Base-by-base conservation (phyloP, 1,140 invertebrate species). In the Whitmania pigra region DNA sequence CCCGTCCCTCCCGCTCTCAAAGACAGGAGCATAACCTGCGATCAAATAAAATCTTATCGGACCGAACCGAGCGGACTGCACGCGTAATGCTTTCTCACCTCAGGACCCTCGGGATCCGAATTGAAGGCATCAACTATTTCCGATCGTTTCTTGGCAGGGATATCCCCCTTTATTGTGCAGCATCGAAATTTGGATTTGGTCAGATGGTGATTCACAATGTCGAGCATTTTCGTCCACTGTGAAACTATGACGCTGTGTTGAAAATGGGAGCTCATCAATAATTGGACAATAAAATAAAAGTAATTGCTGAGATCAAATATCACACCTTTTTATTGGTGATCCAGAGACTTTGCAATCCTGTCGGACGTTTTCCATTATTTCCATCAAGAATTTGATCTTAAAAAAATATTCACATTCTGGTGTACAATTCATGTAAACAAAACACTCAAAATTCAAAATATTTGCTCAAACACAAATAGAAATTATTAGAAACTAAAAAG, bases 1-100 rank as follows among this genome's bases (percentile, higher is more conserved):
- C 93, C 93, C 55, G 94, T 91, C 31, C 93, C 93, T 69, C 93
- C 93, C 72, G 92, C 92, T 67, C 87, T 88, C 67, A 96, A 82
- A 0, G 92, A 94, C 0, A 96, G 81, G 36, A 95, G 81, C 76
- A 95, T 84, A 49, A 92, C 78, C 77, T 79, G 11, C 15, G 18
- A 63, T 22, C 18, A 15, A 22, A 63, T 13, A 63, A 18, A 25
- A 63, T 63, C 11, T 15, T 13, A 63, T 71, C 20, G 0, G 17
- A 36, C 67, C 6, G 17, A 31, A 69, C 67, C 49, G 9, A 31
- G 11, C 11, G 11, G 9, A 18, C 9, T 15, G 20, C 22, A 63
- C 1, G 22, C 11, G 18, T 13, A 63, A 63, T 31, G 57, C 22
- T 63, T 63, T 2, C 57, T 63, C 80, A 85, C 86, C 76, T 82